Evolutionary conservation across 2,797 vertebrate species (phyloP).

Genomic region (Alectoris magna): DNA sequence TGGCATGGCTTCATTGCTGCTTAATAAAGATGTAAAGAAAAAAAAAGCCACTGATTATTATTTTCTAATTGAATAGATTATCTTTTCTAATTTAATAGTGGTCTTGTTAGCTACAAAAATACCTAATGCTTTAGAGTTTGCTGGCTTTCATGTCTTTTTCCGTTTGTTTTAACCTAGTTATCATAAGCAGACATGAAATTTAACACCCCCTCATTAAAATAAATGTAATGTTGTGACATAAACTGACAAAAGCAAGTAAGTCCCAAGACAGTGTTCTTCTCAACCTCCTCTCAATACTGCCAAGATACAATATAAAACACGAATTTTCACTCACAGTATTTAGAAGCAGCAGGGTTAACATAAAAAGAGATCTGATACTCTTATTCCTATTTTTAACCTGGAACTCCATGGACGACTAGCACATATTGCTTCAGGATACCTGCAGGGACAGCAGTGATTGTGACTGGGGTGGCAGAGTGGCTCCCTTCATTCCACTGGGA

Average conservation of each 20-base stretch:
- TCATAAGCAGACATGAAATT: neutral
- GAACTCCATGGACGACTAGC: neutral
- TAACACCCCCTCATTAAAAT: constrained; percentile 24
- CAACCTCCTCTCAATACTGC: neutral
- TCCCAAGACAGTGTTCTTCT: neutral
- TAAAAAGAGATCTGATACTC: neutral
- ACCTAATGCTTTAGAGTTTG: neutral
- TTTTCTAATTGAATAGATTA: neutral
- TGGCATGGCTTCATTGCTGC: neutral
- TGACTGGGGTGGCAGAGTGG: neutral
- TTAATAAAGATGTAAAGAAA: neutral
- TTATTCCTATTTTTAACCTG: neutral
- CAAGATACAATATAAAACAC: neutral
- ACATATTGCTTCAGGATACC: neutral
- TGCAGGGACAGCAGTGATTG: neutral
- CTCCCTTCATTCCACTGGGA: neutral
- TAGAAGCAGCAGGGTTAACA: neutral
- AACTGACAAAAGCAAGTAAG: constrained; percentile 1
- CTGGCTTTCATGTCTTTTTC: neutral
- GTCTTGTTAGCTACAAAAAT: neutral
- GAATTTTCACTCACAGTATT: neutral
- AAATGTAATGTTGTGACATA: constrained; percentile 23
- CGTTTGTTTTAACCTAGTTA: constrained; percentile 21
- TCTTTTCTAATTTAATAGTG: neutral
- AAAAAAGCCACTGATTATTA: neutral